Conservation (phyloP, 2,113 vertebrate genomes). For the Aegypius monachus region DNA sequence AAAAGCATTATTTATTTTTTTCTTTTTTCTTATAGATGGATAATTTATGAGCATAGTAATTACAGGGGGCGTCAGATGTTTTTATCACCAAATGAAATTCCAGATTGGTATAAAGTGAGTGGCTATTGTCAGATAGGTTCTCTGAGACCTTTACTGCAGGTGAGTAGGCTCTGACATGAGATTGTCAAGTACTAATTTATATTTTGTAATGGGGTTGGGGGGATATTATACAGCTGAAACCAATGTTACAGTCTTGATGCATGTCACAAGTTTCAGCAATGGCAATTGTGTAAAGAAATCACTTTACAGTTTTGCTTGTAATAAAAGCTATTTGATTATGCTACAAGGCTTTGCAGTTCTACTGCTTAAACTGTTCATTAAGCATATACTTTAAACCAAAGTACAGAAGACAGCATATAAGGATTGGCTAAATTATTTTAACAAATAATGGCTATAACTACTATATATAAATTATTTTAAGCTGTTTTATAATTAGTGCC, state of each 20-base stretch:
- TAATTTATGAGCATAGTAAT: conserved; percentile 85
- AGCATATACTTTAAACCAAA: not conserved
- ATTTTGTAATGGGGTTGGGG: not conserved
- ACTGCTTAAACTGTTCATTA: not conserved
- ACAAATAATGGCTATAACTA: not conserved
- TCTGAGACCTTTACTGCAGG: conserved; percentile 88
- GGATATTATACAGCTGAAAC: not conserved
- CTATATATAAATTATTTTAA: not conserved
- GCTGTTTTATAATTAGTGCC: not conserved
- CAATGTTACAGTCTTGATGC: not conserved
- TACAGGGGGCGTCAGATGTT: conserved; percentile 89
- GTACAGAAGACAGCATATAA: not conserved
- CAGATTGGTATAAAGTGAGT: conserved; percentile 77
- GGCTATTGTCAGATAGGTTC: conserved; percentile 86
- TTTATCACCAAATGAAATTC: conserved; percentile 78
- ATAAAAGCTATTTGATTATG: not conserved
- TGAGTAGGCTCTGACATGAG: conserved; percentile 40
- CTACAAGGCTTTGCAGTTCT: not conserved
- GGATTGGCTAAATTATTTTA: not conserved
- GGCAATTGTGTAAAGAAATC: not conserved
- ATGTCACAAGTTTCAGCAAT: not conserved
- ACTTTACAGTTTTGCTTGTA: not conserved
- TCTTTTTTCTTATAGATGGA: conserved; percentile 76
- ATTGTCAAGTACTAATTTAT: not conserved
- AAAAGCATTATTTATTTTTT: not conserved